A percentile compares a stretch with the other conserved stretches of the same genome.
These are phyloP conservation scores for Sussaba pulchella DNA, from an alignment of 2,888 invertebrate species.

Conservation along the genomic window DNA sequence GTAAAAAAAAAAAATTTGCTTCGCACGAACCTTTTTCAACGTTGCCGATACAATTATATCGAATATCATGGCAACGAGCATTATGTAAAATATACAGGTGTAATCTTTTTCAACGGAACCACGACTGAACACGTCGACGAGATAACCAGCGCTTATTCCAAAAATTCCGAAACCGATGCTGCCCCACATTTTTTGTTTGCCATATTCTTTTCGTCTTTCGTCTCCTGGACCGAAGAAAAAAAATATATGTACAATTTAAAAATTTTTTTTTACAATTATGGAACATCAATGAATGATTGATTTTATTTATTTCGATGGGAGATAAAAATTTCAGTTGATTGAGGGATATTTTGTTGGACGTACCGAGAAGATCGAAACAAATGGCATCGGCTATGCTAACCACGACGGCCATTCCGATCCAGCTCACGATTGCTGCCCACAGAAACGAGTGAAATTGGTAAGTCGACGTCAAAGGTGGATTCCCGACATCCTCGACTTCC, in stretches of 20 bases:
- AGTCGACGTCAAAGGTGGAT: slow-evolving; percentile 79
- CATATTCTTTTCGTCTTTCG: slow-evolving; percentile 89
- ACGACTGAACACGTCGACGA: slow-evolving; percentile 91
- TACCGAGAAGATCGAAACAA: slow-evolving; percentile 93
- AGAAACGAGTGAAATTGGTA: slow-evolving; percentile 93
- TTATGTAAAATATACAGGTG: slow-evolving; percentile 92
- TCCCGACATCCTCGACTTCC: slow-evolving; percentile 62
- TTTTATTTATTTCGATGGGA: neutral
- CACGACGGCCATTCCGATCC: slow-evolving; percentile 94
- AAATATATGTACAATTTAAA: neutral
- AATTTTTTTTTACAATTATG: neutral
- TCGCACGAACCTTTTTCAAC: slow-evolving; percentile 84
- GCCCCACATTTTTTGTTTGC: slow-evolving; percentile 95
- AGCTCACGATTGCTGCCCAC: slow-evolving; percentile 90
- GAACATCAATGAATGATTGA: slow-evolving; percentile 3
- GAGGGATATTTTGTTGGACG: slow-evolving; percentile 68
- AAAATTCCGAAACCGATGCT: slow-evolving; percentile 94
- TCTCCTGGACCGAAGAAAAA: slow-evolving; percentile 85
- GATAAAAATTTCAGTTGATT: too few relatives aligned
- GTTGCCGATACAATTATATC: slow-evolving; percentile 89
- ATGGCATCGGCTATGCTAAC: slow-evolving; percentile 96
- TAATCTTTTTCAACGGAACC: slow-evolving; percentile 90
- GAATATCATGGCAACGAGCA: slow-evolving; percentile 88
- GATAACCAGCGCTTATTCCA: slow-evolving; percentile 90
- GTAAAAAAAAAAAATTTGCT: slow-evolving; percentile 12